A percentile compares a stretch with the other conserved stretches of the same genome.
phyloP scores from a whole-genome alignment of 2,797 vertebrate genomes.

The Leuciscus waleckii region DNA sequence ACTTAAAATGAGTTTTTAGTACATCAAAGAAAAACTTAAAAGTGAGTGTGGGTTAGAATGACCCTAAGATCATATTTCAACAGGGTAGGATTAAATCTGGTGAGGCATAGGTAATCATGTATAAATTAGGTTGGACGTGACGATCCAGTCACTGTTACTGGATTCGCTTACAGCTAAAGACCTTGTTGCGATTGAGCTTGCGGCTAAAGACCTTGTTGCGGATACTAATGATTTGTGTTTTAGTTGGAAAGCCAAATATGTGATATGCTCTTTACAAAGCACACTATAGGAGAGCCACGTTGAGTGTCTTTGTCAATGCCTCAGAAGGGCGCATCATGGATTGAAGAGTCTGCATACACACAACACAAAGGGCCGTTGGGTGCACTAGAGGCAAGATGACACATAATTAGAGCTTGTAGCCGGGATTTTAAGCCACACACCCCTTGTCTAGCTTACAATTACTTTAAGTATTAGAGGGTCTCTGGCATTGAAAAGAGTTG shows the following conservation, averaged over 20 bases:
- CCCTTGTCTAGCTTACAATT: slow-evolving; percentile 75
- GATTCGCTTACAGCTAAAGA: not conserved
- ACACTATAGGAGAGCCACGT: not conserved
- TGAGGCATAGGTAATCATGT: slow-evolving; percentile 24
- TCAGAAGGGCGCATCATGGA: slow-evolving; percentile 36
- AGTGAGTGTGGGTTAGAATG: slow-evolving; percentile 6
- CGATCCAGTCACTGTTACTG: not conserved
- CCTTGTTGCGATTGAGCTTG: not conserved
- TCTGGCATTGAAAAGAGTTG: slow-evolving; percentile 61
- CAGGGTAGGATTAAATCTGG: slow-evolving; percentile 15
- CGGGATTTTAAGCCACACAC: slow-evolving; percentile 62
- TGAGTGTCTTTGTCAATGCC: slow-evolving; percentile 42
- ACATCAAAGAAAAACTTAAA: slow-evolving; percentile 42
- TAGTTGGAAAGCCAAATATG: slow-evolving; percentile 18
- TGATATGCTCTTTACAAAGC: not conserved
- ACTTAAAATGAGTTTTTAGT: not conserved
- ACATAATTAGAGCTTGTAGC: slow-evolving; percentile 78
- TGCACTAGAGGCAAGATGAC: slow-evolving; percentile 63
- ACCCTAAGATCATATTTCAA: slow-evolving; percentile 16
- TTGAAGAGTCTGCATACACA: slow-evolving; percentile 27
- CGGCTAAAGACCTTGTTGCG: not conserved
- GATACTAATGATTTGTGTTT: not conserved
- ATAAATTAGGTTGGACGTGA: slow-evolving; percentile 11
- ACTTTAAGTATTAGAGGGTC: slow-evolving; percentile 73
- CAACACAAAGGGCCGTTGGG: slow-evolving; percentile 43